Conservation (phyloP, 2,797 vertebrate genomes). For the Phoeniculus purpureus region DNA sequence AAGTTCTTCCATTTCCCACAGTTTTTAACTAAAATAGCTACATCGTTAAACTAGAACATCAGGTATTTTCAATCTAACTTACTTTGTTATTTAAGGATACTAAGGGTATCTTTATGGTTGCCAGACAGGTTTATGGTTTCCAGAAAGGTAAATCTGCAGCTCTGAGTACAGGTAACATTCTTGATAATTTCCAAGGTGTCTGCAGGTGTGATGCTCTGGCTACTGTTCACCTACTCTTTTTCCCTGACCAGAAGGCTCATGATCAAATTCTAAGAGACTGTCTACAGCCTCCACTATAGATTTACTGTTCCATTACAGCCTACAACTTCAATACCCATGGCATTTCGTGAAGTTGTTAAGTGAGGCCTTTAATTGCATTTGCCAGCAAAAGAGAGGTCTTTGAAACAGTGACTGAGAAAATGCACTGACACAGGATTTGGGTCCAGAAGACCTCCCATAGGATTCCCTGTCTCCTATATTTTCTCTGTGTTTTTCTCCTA, state of each 20-base stretch:
- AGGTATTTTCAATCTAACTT: background rate
- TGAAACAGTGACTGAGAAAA: background rate
- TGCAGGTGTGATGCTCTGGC: background rate
- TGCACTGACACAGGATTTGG: background rate
- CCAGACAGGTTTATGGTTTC: background rate
- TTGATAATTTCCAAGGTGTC: background rate
- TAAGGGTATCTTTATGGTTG: background rate
- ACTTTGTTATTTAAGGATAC: background rate
- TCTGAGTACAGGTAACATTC: background rate
- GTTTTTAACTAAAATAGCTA: background rate
- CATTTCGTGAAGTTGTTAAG: background rate
- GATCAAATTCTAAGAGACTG: background rate
- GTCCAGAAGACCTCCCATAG: background rate
- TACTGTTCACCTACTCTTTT: background rate
- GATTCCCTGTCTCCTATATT: background rate
- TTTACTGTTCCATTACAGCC: background rate
- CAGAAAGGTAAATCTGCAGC: background rate
- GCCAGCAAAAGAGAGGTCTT: background rate
- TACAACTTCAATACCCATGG: background rate
- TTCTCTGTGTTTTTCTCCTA: background rate
- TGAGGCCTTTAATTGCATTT: background rate
- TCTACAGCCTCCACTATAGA: background rate
- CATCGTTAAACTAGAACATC: background rate
- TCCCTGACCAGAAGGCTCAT: background rate
- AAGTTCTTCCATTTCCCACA: background rate